Conservation (phyloP, 2,888 invertebrate genomes). For the Cylloceria caligata region DNA sequence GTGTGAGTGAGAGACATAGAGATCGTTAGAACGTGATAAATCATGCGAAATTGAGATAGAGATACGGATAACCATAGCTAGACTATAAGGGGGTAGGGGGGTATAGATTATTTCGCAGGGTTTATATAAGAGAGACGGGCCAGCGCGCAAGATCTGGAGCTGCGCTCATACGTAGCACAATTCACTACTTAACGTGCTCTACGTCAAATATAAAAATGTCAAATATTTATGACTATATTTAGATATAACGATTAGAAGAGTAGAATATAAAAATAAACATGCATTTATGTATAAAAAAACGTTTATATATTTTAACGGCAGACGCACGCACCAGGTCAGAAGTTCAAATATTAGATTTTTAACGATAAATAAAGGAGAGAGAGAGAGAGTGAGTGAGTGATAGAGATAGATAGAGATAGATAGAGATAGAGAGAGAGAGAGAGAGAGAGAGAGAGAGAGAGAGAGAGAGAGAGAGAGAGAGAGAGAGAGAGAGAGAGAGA, state of each 20-base stretch:
- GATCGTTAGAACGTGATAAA: conserved; percentile 30
- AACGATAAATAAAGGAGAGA: conserved; percentile 37
- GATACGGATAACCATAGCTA: conserved; percentile 6
- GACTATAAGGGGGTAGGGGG: not conserved
- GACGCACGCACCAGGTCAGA: conserved; percentile 67
- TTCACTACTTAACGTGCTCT: conserved; percentile 45
- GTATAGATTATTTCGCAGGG: conserved; percentile 27
- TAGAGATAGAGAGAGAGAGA: conserved; percentile 48
- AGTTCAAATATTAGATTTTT: conserved; percentile 55
- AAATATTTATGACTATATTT: conserved; percentile 5
- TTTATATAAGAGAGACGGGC: conserved; percentile 5
- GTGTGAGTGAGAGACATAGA: conserved; percentile 25
- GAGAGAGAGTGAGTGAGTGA: not conserved
- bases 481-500: conserved; percentile 78
- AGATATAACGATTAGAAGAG: conserved; percentile 41
- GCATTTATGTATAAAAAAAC: conserved; percentile 44
- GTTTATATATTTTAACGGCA: conserved; percentile 45
- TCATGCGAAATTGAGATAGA: conserved; percentile 41
- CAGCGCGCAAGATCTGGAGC: conserved; percentile 23
- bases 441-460: not conserved
- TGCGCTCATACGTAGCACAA: conserved; percentile 29
- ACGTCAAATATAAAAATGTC: conserved; percentile 6
- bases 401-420: conserved; percentile 78
- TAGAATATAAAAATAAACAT: conserved; percentile 48
- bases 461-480: not conserved